These are phyloP conservation scores for Callipepla squamata DNA, from an alignment of 2,113 vertebrate species.

Conservation along the genomic window DNA sequence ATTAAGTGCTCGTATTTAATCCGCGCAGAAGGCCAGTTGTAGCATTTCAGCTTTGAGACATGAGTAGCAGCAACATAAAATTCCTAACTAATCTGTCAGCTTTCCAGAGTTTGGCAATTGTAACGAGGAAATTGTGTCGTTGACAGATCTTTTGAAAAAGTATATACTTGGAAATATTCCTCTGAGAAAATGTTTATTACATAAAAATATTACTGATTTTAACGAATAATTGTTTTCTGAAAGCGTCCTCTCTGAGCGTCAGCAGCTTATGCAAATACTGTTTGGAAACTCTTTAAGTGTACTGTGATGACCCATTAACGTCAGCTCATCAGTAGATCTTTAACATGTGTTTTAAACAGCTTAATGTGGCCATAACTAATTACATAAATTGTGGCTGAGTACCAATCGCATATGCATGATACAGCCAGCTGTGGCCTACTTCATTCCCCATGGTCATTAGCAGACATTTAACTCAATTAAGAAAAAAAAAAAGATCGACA, in stretches of 20 bases:
- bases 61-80: not conserved
- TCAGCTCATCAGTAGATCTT: constrained; percentile 48
- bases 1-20: not conserved
- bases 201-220: constrained; percentile 48
- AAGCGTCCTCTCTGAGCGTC: constrained; percentile 10
- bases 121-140: not conserved
- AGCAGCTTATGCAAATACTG: not conserved
- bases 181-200: constrained; percentile 10
- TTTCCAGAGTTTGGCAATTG: not conserved
- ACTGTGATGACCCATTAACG: constrained; percentile 4
- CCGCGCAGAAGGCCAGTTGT: not conserved
- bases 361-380: constrained; percentile 21
- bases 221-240: not conserved
- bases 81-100: not conserved
- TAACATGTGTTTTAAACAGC: constrained; percentile 40
- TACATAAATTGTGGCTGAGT: constrained; percentile 31
- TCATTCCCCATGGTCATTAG: not conserved
- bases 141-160: not conserved
- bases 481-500: not conserved
- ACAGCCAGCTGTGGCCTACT: constrained; percentile 28
- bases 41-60: not conserved
- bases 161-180: not conserved
- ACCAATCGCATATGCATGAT: constrained; percentile 12
- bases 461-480: constrained; percentile 7
- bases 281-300: not conserved